Percentiles rank a stretch among this genome's conserved stretches.
Conservation (phyloP, 2,113 vertebrate genomes). For the Percina caprodes region DNA sequence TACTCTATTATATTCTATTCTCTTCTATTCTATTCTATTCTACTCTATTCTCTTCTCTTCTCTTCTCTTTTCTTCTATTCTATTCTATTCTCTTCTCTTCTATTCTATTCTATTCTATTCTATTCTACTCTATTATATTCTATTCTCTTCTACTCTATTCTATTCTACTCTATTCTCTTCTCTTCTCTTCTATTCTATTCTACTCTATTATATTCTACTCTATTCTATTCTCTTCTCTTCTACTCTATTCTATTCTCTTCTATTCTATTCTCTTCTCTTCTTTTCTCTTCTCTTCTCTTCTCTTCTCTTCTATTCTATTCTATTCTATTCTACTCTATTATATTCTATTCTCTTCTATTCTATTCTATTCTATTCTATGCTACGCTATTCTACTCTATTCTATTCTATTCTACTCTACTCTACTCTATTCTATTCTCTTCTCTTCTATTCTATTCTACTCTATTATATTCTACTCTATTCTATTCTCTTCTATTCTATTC, state of each 20-base stretch:
- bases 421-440: background rate
- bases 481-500: background rate
- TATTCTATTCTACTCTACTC: slow-evolving; percentile 16
- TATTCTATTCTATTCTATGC: background rate
- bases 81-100: background rate
- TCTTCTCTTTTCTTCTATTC: slow-evolving; percentile 18
- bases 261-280: background rate
- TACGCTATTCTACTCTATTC: background rate
- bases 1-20: background rate
- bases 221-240: background rate
- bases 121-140: slow-evolving; percentile 21
- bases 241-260: too few species aligned
- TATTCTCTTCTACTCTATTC: slow-evolving; percentile 1
- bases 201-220: slow-evolving; percentile 12
- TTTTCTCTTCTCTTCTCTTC: slow-evolving; percentile 9
- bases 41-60: background rate
- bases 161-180: too few species aligned
- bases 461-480: slow-evolving; percentile 16
- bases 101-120: background rate
- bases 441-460: background rate
- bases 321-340: background rate
- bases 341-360: slow-evolving; percentile 12
- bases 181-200: background rate
- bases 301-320: background rate
- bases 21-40: slow-evolving; percentile 19